Conservation (phyloP, 2,888 invertebrate species). For the Drosophila fulvimacula region DNA sequence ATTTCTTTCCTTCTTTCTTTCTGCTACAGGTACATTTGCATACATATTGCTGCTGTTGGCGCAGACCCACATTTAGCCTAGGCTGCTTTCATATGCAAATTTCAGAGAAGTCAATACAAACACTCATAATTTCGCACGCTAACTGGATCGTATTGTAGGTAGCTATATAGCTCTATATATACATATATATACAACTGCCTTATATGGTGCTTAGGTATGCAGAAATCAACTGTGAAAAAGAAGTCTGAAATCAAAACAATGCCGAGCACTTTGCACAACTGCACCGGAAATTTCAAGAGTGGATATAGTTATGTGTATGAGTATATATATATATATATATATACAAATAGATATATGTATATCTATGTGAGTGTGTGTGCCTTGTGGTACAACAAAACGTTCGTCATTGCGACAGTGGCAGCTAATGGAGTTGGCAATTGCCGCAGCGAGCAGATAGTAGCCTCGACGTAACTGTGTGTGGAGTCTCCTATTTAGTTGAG, state of each 20-base stretch:
- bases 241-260: conserved; percentile 63
- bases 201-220: conserved; percentile 33
- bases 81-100: conserved; percentile 50
- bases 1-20: background rate
- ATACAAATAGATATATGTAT: background rate
- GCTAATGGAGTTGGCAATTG: conserved; percentile 53
- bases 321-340: background rate
- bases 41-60: conserved; percentile 5
- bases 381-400: conserved; percentile 55
- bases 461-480: conserved; percentile 7
- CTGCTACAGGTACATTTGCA: conserved; percentile 12
- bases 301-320: conserved; percentile 2
- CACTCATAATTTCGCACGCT: conserved; percentile 54
- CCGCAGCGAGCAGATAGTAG: conserved; percentile 9
- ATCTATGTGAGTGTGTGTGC: conserved; percentile 7
- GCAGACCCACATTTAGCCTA: conserved; percentile 23
- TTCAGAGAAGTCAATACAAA: conserved; percentile 16
- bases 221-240: conserved; percentile 51
- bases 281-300: conserved; percentile 61
- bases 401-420: conserved; percentile 62
- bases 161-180: background rate
- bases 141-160: conserved; percentile 8
- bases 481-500: conserved; percentile 33
- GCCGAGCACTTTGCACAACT: conserved; percentile 64
- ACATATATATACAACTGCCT: conserved; percentile 3